Conservation (phyloP, 2,888 invertebrate genomes). For the Ectemnius continuus region DNA sequence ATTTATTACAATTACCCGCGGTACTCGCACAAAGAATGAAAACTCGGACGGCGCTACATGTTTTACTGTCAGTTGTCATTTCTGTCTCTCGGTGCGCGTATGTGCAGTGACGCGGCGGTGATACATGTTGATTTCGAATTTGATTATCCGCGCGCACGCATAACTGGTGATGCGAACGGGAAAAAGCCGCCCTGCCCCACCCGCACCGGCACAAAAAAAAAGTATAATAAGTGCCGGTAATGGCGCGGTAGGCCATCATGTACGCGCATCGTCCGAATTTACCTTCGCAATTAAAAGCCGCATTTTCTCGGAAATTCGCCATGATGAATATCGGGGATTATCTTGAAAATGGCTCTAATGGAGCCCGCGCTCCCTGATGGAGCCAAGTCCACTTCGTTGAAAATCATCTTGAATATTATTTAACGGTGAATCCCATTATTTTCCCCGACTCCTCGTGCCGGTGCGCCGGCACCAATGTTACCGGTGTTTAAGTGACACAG, state of each 20-base stretch:
- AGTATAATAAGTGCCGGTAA: slow-evolving; percentile 45
- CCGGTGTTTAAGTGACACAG: neutral
- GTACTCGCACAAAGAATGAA: slow-evolving; percentile 25
- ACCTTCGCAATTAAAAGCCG: slow-evolving; percentile 44
- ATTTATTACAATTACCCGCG: slow-evolving; percentile 45
- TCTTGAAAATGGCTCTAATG: slow-evolving; percentile 1
- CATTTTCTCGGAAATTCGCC: slow-evolving; percentile 37
- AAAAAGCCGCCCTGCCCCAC: too few relatives aligned
- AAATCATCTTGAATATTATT: too few relatives aligned
- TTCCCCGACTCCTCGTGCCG: too few relatives aligned
- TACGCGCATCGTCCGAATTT: slow-evolving; percentile 39
- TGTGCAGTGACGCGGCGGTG: slow-evolving; percentile 42
- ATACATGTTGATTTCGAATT: slow-evolving; percentile 48
- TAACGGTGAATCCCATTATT: too few relatives aligned
- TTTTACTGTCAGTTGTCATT: slow-evolving; percentile 50
- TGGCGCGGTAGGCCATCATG: slow-evolving; percentile 24
- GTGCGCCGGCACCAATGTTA: neutral
- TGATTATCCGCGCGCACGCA: slow-evolving; percentile 32
- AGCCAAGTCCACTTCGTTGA: too few relatives aligned
- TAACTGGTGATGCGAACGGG: neutral
- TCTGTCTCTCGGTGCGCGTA: slow-evolving; percentile 43
- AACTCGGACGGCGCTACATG: slow-evolving; percentile 33
- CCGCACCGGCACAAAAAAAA: slow-evolving; percentile 2
- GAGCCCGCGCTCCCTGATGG: too few relatives aligned
- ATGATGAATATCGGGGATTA: slow-evolving; percentile 7